Evolutionary conservation across 2,797 vertebrate genomes (phyloP).

Genomic region (Hydrophis major): DNA sequence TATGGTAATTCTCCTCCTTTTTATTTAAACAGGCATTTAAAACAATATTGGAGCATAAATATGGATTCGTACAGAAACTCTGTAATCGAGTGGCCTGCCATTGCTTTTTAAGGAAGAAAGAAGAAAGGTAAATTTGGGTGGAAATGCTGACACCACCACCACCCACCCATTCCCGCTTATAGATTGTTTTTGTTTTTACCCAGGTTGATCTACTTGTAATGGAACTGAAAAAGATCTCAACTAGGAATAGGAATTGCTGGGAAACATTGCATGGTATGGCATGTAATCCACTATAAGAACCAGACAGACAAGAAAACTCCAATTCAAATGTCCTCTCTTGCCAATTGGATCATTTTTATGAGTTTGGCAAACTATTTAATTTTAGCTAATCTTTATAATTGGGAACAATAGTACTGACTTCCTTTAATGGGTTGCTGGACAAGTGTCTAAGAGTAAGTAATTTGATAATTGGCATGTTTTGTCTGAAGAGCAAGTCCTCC

Average conservation of each 20-base stretch:
- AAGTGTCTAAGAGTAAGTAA: background rate
- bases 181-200: background rate
- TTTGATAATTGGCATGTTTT: background rate
- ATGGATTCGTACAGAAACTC: background rate
- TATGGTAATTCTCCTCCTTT: constrained; percentile 29
- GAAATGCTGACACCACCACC: background rate
- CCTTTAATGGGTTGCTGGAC: background rate
- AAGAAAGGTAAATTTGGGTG: background rate
- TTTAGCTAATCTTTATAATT: background rate
- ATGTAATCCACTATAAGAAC: background rate
- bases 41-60: background rate
- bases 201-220: background rate
- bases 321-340: background rate
- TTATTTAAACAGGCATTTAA: constrained; percentile 38
- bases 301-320: background rate
- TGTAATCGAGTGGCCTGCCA: background rate
- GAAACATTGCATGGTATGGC: background rate
- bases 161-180: too few relatives aligned
- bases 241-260: background rate
- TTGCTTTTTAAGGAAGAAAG: background rate
- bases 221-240: background rate
- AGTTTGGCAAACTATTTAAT: background rate
- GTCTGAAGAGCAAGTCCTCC: background rate
- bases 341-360: background rate
- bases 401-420: background rate